Conservation (phyloP, 2,888 invertebrate species). For the Tinea trinotella region DNA sequence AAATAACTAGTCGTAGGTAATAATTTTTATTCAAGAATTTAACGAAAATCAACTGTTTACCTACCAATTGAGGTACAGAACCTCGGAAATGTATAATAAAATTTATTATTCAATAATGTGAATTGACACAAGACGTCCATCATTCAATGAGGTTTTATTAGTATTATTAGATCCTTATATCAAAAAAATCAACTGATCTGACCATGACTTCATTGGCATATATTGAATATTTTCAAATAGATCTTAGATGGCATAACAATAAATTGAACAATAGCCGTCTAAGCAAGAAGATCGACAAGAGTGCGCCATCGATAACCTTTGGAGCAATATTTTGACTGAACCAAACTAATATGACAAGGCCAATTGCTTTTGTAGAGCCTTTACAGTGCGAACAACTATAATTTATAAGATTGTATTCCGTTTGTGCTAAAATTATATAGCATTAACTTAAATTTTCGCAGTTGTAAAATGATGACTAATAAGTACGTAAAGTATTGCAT, state of each 20-base stretch:
- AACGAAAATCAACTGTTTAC: too few species aligned
- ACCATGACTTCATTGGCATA: conserved; percentile 52
- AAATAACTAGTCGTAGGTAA: too few species aligned
- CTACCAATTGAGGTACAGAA: too few species aligned
- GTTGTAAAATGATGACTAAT: conserved; percentile 5
- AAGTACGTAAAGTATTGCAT: too few species aligned
- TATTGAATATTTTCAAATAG: conserved; percentile 8
- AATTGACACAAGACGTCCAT: background rate
- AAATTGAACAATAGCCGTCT: conserved; percentile 7
- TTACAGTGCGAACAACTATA: background rate
- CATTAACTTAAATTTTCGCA: background rate
- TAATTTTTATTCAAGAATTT: too few species aligned
- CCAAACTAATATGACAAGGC: conserved; percentile 50
- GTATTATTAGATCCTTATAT: background rate
- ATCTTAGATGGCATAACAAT: conserved; percentile 6
- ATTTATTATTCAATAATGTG: background rate
- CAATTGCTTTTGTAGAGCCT: conserved; percentile 38
- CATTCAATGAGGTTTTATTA: background rate
- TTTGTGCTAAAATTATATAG: too few species aligned
- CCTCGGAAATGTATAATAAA: background rate
- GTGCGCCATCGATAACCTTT: conserved; percentile 50
- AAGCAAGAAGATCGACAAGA: conserved; percentile 21
- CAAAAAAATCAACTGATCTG: conserved; percentile 21
- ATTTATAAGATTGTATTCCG: background rate
- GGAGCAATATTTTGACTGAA: conserved; percentile 58